phyloP scores from a whole-genome alignment of 2,888 invertebrate genomes.

The Aphidoletes aphidimyza region DNA sequence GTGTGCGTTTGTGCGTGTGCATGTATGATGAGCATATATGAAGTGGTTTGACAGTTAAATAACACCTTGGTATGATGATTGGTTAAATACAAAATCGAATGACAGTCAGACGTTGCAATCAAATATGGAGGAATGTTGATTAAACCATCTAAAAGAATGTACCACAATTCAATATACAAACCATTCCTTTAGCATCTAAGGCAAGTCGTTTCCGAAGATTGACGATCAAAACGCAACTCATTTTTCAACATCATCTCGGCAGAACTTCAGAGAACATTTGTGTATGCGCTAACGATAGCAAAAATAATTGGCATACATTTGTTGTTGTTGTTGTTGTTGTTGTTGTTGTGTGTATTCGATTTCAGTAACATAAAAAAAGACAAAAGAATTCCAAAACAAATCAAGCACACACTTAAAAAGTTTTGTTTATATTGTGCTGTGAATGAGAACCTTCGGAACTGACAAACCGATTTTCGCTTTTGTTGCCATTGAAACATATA shows the following conservation, averaged over 20 bases:
- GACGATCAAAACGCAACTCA: no score
- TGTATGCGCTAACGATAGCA: background rate
- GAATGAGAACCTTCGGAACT: background rate
- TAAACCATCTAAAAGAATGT: background rate
- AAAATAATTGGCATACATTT: background rate
- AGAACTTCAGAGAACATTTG: no score
- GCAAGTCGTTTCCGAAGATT: constrained; percentile 8
- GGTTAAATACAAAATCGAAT: background rate
- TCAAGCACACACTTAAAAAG: no score
- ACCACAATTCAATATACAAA: background rate
- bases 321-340: background rate
- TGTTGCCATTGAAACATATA: background rate
- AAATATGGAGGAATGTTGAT: constrained; percentile 39
- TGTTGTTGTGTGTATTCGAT: no score
- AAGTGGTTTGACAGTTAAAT: constrained; percentile 24
- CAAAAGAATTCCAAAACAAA: no score
- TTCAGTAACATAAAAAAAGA: no score
- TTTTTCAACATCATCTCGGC: no score
- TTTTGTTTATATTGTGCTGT: no score
- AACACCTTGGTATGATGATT: background rate
- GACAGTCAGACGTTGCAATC: constrained; percentile 8
- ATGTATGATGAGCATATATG: no score
- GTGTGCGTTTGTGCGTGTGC: background rate
- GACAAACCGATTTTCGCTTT: background rate
- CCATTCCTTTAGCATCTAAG: background rate